These are phyloP conservation scores for human (Homo sapiens) DNA, from an alignment of 2,113 vertebrate genomes.

Conservation along the genomic window GRCh38 chr18:29236001-29236500, in stretches of 20 bases:
- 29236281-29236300: not conserved
- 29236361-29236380: not conserved
- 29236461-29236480: not conserved
- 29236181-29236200: not conserved
- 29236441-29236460: not conserved
- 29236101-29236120: not conserved
- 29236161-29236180: not conserved
- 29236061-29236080: not conserved
- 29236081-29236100: not conserved
- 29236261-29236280: not conserved
- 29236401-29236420: not conserved
- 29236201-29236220: not conserved
- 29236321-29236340: not conserved
- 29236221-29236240: not conserved
- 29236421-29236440: not conserved
- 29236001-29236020: not conserved
- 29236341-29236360: not conserved
- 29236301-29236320: not conserved
- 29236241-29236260: not conserved
- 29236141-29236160: not conserved
- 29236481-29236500: not conserved
- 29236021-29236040: not conserved
- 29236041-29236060: not conserved
- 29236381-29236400: not conserved
- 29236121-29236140: not conserved